Evolutionary conservation across 2,888 invertebrate genomes (phyloP), one percentile per base, ranked within the genome.

Genomic region (Eupithecia subumbrata): DNA sequence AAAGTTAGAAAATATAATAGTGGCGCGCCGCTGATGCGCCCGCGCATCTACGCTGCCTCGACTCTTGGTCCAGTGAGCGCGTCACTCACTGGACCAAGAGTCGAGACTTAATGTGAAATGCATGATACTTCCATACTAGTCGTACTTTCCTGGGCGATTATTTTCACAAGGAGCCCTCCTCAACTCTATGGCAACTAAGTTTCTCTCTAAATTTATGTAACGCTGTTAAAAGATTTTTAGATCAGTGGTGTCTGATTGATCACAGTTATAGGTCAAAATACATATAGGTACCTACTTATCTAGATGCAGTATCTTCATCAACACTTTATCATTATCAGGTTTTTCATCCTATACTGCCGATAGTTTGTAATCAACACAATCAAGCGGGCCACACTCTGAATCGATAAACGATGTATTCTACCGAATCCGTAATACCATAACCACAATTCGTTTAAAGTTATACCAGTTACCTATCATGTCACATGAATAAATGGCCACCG

Each of bases 401-500:
- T 18, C 34, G 34, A 30, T 64, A 63, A 64, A 34, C 18, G 18
- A 63, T 30, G 1, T 30, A 64, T 34, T 34, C 34, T 18, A 64
- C 40, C 37, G 40, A 66, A 22, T 12, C 37, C 0, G 16, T 25
- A 18, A n/a, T 60, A 73, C 22, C 12, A 40, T 45, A 60, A 76
- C 74, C 64, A 37, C 72, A 71, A 76, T 64, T 60, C 72, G 30
- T 16, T 75, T 22, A 71, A 14, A 25, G 60, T 60, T 56, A 56
- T 56, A 60, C 60, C 25, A 14, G 60, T 60, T 68, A 60, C 60
- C 60, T 71, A 76, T 72, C 69, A 71, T 73, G 67, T 68, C 71
- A 75, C 45, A 75, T 69, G 48, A 73, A 77, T 75, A 75, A 75
- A 77, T 71, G 56, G 63, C 60, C 9, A 64, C 22, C 60, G 75